phyloP scores from a whole-genome alignment of 2,888 invertebrate species.

The Cryptocephalus moraei region DNA sequence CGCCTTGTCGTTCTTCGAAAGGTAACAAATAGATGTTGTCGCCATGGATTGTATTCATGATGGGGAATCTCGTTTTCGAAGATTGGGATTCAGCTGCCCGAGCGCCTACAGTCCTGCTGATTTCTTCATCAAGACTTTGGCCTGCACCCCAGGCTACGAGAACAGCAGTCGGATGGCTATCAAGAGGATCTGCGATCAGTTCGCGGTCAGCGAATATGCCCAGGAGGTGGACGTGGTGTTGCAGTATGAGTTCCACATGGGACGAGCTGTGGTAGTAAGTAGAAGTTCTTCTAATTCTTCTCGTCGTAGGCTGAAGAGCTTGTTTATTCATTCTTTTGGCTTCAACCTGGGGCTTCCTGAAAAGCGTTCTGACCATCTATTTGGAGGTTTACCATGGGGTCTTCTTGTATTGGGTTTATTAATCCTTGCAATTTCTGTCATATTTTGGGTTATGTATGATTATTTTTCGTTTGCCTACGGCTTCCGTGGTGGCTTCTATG shows the following conservation, averaged over 20 bases:
- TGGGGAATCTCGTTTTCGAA: constrained; percentile 26
- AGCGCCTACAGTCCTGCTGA: constrained; percentile 83
- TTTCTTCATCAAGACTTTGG: constrained; percentile 75
- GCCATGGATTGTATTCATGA: not conserved
- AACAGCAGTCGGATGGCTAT: constrained; percentile 58
- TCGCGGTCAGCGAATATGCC: constrained; percentile 65
- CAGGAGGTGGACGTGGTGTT: constrained; percentile 67
- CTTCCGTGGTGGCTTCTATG: no score
- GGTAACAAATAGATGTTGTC: constrained; percentile 36
- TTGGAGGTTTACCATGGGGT: no score
- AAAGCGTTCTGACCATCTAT: no score
- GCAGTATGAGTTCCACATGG: constrained; percentile 61
- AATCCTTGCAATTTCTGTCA: no score
- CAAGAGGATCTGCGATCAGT: constrained; percentile 66
- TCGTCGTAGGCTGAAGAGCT: no score
- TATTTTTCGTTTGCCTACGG: no score
- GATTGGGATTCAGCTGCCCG: constrained; percentile 67
- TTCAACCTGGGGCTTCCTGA: no score
- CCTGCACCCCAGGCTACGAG: constrained; percentile 69
- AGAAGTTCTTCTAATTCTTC: no score
- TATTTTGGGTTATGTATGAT: no score
- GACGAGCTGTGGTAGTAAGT: constrained; percentile 43
- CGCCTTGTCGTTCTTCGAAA: constrained; percentile 60
- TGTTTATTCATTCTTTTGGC: no score
- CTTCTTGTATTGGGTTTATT: no score